Evolutionary conservation across 2,888 invertebrate genomes (phyloP), one percentile per base, ranked within the genome.

Genomic region (Chrysodeixis includens): DNA sequence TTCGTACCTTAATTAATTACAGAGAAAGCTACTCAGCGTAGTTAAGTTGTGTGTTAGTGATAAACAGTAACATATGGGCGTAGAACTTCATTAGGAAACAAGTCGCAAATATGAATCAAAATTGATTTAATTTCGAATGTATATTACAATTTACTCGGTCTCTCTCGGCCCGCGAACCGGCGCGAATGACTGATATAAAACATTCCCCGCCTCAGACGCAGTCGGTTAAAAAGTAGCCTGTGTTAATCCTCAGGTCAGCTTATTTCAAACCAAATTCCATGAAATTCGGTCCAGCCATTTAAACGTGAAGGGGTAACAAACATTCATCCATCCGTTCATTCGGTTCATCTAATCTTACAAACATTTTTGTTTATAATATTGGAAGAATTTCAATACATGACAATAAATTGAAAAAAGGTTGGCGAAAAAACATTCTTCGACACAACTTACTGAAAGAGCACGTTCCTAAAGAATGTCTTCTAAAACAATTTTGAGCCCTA

Each of bases 401-500:
- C 40, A 14, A 40, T n/a, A 40, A 14, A 40, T 40, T 0, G 14
- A 14, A 4, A 10, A 9, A 32, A 32, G 10, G 10, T 10, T 10
- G 10, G 0, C 9, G 49, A n/a, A 18, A 66, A 70, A 62, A 14
- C 30, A 49, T 62, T 44, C 18, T n/a, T 20, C 12, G 51, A 52
- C 62, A 26, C 14, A 54, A 46, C 51, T 61, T 52, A 5, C 9
- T 10, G n/a, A 56, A 63, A 56, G 18, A 70, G 66, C 61, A 70
- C 63, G 69, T 69, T 62, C 32, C 30, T 2, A 55, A 64, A 56
- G 49, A 71, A 70, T 64, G 66, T 64, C 62, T 62, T 54, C 56
- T 55, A 64, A 55, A 65, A 65, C 52, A 57, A 30, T 62, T 56
- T 67, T 74, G 8, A 44, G 8, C 40, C 35, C 7, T 44, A 30